Evolutionary conservation across 2,797 vertebrate species (phyloP).

Genomic region (Chaunax sp.): DNA sequence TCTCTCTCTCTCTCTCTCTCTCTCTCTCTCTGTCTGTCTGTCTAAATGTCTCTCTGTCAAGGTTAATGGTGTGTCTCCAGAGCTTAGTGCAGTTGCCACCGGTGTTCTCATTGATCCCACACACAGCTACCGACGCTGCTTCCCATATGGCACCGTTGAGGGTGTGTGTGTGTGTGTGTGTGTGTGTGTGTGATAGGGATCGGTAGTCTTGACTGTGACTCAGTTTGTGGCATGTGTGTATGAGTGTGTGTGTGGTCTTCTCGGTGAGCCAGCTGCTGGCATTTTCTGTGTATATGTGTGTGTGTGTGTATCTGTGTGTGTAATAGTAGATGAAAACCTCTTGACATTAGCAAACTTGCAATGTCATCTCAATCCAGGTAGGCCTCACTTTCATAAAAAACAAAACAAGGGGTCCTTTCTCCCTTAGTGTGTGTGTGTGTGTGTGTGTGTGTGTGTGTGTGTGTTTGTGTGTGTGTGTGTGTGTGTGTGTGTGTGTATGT

Average conservation of each 20-base stretch:
- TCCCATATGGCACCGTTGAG: constrained; percentile 62
- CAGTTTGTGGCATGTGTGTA: constrained; percentile 50
- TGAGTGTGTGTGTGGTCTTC: constrained; percentile 69
- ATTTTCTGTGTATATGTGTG: constrained; percentile 43
- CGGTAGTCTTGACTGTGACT: constrained; percentile 71
- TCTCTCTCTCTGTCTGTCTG: constrained; percentile 3
- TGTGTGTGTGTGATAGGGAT: constrained; percentile 62
- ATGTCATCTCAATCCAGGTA: constrained; percentile 69
- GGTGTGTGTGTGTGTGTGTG: constrained; percentile 21
- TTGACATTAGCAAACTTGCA: constrained; percentile 71
- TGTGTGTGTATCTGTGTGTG: constrained; percentile 34
- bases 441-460: constrained; percentile 9
- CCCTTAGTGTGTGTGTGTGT: not conserved
- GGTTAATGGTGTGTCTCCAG: constrained; percentile 65
- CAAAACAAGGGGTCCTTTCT: constrained; percentile 64
- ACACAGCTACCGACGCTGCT: constrained; percentile 56
- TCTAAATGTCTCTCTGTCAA: constrained; percentile 48
- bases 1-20: constrained; percentile 22
- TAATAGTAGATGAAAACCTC: constrained; percentile 62
- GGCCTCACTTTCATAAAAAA: constrained; percentile 58
- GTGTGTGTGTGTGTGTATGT: constrained; percentile 4
- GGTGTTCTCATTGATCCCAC: constrained; percentile 69
- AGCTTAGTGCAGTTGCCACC: constrained; percentile 57
- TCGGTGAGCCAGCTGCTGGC: constrained; percentile 67
- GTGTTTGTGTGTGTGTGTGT: constrained; percentile 13